A percentile compares a stretch with the other conserved stretches of the same genome.
Evolutionary conservation across 2,113 vertebrate genomes (phyloP).

Genomic region (Sciurus niger): DNA sequence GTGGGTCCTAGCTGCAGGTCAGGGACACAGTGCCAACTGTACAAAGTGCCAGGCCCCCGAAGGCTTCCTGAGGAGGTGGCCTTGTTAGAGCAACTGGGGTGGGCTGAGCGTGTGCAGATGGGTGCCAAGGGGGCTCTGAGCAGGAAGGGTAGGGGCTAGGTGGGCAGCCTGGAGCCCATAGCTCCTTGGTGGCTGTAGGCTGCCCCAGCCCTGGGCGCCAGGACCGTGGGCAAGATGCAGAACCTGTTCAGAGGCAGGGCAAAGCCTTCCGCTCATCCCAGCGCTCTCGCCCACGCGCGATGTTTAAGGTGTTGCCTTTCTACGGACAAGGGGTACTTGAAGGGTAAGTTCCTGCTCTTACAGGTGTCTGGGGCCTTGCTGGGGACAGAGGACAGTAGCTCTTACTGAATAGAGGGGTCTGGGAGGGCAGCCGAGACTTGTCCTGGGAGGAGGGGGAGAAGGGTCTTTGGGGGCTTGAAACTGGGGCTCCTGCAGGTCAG

Average conservation of each 20-base stretch:
- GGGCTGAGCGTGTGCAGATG: neutral
- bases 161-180: fast-evolving
- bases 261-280: too few species aligned
- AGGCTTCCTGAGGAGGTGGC: neutral
- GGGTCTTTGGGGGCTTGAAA: neutral
- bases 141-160: fast-evolving
- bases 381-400: neutral
- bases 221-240: fast-evolving
- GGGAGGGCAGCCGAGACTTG: too few species aligned
- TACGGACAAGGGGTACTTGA: neutral
- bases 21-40: neutral
- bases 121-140: neutral
- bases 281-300: fast-evolving
- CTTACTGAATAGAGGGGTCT: too few species aligned
- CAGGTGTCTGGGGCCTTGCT: too few species aligned
- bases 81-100: neutral
- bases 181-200: neutral
- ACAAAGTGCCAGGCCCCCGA: neutral
- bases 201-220: neutral
- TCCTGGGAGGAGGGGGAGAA: too few species aligned
- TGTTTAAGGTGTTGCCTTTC: neutral
- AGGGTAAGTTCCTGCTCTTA: too few species aligned
- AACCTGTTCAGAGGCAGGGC: neutral
- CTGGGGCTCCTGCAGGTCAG: neutral
- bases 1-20: too few species aligned